A percentile compares a stretch with the other conserved stretches of the same genome.
Evolutionary conservation across 2,888 invertebrate species (phyloP).

Genomic region (Slavum lentiscoides): DNA sequence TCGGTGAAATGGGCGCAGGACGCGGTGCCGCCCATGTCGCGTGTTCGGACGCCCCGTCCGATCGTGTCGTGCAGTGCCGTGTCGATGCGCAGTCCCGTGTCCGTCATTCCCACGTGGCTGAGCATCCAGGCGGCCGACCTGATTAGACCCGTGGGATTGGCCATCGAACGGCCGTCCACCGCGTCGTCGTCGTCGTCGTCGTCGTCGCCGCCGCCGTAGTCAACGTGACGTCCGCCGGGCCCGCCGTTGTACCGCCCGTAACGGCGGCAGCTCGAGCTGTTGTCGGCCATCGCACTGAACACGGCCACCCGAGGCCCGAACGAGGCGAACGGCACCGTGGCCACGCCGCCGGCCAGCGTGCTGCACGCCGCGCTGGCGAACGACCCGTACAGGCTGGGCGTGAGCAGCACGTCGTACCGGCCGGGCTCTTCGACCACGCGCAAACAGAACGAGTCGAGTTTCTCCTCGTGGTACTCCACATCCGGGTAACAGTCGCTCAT

Average conservation of each 20-base stretch:
- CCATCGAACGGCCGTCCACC: neutral
- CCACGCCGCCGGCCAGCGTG: conserved; percentile 8
- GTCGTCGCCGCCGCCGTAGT: too few species aligned
- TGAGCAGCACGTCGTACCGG: conserved; percentile 27
- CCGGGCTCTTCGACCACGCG: neutral
- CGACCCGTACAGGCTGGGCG: conserved; percentile 33
- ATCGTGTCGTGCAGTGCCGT: neutral
- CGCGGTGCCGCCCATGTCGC: conserved; percentile 21
- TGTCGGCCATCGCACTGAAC: conserved; percentile 18
- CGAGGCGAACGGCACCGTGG: conserved; percentile 1
- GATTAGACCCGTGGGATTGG: conserved; percentile 32
- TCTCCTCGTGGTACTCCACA: conserved; percentile 2
- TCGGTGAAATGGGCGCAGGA: conserved; percentile 24
- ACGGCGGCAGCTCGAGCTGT: too few species aligned
- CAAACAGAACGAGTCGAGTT: conserved; percentile 27
- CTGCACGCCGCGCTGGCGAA: neutral
- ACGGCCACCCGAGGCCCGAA: conserved; percentile 3
- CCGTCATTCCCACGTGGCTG: conserved; percentile 3
- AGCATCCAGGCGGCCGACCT: conserved; percentile 30
- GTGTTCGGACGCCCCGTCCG: neutral
- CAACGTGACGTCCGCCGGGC: too few species aligned
- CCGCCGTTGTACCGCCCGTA: too few species aligned
- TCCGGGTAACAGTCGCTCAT: neutral
- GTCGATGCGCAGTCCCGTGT: neutral
- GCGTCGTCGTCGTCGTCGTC: too few species aligned